Evolutionary conservation across 2,113 vertebrate genomes (phyloP), one percentile per base, ranked within the genome.

Genomic region (Sprattus sprattus): DNA sequence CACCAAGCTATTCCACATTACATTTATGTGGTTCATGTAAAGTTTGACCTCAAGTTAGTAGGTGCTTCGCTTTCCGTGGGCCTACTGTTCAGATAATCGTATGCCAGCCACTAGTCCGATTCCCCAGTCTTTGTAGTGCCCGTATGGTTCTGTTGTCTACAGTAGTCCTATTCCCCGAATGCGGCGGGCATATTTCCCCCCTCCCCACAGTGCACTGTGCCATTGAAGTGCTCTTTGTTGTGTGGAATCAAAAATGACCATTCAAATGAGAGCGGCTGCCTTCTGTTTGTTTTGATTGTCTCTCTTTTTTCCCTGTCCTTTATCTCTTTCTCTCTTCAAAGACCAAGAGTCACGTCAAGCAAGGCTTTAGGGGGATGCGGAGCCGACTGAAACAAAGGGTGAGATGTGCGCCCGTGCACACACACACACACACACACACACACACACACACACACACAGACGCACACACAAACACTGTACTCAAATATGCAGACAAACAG

Each of bases 321-420:
- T 82, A 60, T 25, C 71, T 88, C 84, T 52, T 47, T 85, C 10
- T 25, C 60, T 16, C 82, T 80, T 87, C 84, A 88, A 91, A 99
- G 96, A 97, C 97, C 92, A 98, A 97, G 95, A 97, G 92, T 93
- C 97, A 99, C 18, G 97, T 98, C 47, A 99, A 95, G 91, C 96
- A 96, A 93, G 97, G 98, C 85, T 96, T 99, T 88, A 97, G 95
- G 86, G 97, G 97, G 90, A 96, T 99, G 92, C 99, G 95, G 95
- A 98, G 94, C 93, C 96, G 96, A 91, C 96, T 99, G 5, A 97
- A 96, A 92, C 95, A 97, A 52, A 97, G 95, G 97, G 98, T 99
- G 92, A 13, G 94, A 88, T 89, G 85, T 81, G 82, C 87, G 85
- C 91, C 87, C 87, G 85, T 83, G 50, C 47, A 84, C n/a, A 80